phyloP scores from a whole-genome alignment of 2,888 invertebrate species.

The Dioctria linearis region DNA sequence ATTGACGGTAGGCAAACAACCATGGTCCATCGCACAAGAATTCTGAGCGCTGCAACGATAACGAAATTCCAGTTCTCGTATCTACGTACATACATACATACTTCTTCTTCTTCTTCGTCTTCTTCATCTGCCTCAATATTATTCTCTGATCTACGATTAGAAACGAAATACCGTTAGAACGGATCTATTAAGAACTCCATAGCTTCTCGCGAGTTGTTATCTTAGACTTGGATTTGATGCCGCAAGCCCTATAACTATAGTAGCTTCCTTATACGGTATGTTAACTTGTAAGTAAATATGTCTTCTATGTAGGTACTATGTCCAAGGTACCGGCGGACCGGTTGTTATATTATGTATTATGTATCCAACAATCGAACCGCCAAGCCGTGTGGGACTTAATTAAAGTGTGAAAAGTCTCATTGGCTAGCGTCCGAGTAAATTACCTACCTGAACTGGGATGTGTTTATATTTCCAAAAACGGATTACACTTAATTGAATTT shows the following conservation, averaged over 20 bases:
- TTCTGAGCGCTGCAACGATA: constrained; percentile 32
- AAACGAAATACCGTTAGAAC: constrained; percentile 48
- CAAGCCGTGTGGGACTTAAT: constrained; percentile 43
- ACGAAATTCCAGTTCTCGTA: constrained; percentile 47
- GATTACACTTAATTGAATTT: constrained; percentile 41
- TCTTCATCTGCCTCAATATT: neutral
- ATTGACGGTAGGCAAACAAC: neutral
- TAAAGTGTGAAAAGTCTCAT: constrained; percentile 46
- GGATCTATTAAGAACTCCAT: constrained; percentile 38
- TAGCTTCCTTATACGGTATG: too few relatives aligned
- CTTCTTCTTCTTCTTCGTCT: constrained; percentile 24
- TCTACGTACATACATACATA: neutral
- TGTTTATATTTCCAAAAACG: constrained; percentile 42
- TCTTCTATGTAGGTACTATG: too few relatives aligned
- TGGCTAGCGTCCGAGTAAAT: constrained; percentile 30
- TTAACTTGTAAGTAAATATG: too few relatives aligned
- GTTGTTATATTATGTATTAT: too few relatives aligned
- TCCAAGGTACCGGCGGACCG: too few relatives aligned
- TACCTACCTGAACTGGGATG: constrained; percentile 38
- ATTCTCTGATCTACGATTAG: constrained; percentile 43
- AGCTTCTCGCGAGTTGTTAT: constrained; percentile 25
- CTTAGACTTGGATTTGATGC: neutral
- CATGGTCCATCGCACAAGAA: constrained; percentile 44
- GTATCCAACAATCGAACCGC: neutral
- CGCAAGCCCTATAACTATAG: neutral